Evolutionary conservation across 2,888 invertebrate species (phyloP), one percentile per base, ranked within the genome.

Genomic region (Nomada goodeniana): DNA sequence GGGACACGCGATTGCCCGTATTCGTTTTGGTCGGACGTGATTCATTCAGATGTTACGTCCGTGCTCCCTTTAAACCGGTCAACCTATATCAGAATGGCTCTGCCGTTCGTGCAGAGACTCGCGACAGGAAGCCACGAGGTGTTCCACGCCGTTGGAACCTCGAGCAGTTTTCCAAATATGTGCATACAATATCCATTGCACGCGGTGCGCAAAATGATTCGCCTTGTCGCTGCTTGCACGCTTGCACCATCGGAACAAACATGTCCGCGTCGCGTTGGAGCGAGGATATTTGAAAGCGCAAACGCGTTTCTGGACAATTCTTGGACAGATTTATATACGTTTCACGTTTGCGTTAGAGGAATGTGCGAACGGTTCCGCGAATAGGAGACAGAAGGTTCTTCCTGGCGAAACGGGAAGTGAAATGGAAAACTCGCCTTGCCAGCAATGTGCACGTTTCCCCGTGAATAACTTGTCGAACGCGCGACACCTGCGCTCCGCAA

Each of bases 31-130:
- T 81, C 36, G 73, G 57, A 69, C 72, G 82, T 84, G 86, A 86
- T 86, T 86, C 86, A 86, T 86, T 86, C 76, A 77, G 71, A 86
- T 67, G 75, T 83, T 82, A 74, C 82, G 77, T 69, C n/a, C 77
- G 64, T 67, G 76, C 76, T 76, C 82, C 57, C 77, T 82, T 83
- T 76, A 80, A 83, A 77, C 83, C 69, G 76, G 76, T 81, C 82
- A 73, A 81, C 76, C 64, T 71, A 68, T 55, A 57, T 59, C 69
- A 73, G 64, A 64, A 53, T 52, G 55, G 44, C 44, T 61, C 44
- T 52, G 36, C 36, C 13, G 23, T 42, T 20, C 36, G 63, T 72
- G 61, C 42, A 63, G 52, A 42, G 15, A 36, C 53, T 63, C 52
- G 61, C 61, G 71, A 63, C 71, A 72, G 71, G 71, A 72, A 72